Evolutionary conservation across 2,797 vertebrate species (phyloP), one percentile per base, ranked within the genome.

Genomic region (Hipposideros larvatus): DNA sequence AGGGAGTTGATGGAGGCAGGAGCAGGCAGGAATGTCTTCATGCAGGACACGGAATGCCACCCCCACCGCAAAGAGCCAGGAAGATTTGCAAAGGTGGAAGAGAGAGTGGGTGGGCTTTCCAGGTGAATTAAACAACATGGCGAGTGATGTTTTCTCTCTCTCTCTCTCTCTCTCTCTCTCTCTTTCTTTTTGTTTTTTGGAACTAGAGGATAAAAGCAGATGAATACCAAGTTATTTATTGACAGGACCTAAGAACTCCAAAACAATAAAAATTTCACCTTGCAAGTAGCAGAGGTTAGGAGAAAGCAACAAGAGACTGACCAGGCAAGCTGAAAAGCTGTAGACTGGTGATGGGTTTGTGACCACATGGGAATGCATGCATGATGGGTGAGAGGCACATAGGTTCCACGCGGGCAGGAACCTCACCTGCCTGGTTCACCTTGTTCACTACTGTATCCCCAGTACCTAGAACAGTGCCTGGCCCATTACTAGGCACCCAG

Each of bases 401-500:
- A 22, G 48, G 18, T 34, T 31, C 28, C 24, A 5, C 6, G n/a
- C 0, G 7, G 13, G 21, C 18, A 19, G 46, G 43, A 34, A 7
- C n/a, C 9, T 87, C 68, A 4, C 51, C n/a, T 65, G 26, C 6
- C 31, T 63, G 5, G 1, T 70, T 66, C 31, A 31, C 31, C 24
- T 11, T 75, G 16, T 46, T 74, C 63, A 21, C 11, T 11, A 9
- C 14, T 63, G 9, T 34, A 8, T 31, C 28, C 41, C 41, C 37
- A 41, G 2, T 55, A 26, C n/a, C n/a, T 55, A 51, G 21, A 65
- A 80, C 10, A 71, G 43, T 13, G 28, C 19, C 55, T 61, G 22
- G 18, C 0, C 0, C 31, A 48, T 2, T 3, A 21, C 24, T 13
- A 90, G 46, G 14, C 15, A 5, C 5, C 3, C 9, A 68, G 7